phyloP scores from a whole-genome alignment of 2,888 invertebrate genomes.

The Drosophila algonquin region DNA sequence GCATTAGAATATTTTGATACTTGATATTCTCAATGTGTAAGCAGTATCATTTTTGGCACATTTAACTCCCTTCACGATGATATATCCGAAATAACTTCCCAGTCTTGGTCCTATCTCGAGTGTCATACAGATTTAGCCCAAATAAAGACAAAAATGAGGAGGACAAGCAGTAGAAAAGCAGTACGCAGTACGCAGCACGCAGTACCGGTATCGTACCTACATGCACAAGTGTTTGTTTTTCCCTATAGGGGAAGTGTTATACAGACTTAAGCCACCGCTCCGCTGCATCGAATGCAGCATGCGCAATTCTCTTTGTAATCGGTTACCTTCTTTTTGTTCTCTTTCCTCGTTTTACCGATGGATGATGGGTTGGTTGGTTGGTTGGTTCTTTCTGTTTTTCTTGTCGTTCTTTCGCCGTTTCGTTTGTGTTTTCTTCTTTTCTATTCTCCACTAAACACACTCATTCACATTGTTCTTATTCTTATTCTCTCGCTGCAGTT shows the following conservation, averaged over 20 bases:
- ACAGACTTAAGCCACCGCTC: neutral
- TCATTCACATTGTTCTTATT: constrained; percentile 2
- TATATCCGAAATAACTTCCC: neutral
- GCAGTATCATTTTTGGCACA: neutral
- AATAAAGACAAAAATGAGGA: neutral
- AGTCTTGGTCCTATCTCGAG: neutral
- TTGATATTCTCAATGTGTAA: neutral
- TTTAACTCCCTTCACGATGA: neutral
- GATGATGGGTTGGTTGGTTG: constrained; percentile 25
- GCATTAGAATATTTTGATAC: neutral
- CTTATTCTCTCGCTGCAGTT: constrained; percentile 1
- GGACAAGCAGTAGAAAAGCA: neutral
- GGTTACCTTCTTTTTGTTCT: constrained; percentile 12
- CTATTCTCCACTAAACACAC: constrained; percentile 1
- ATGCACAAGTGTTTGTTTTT: neutral
- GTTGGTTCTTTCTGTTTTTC: constrained; percentile 26
- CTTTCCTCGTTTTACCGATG: constrained; percentile 11
- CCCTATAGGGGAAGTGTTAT: neutral
- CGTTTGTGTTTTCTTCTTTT: constrained; percentile 14
- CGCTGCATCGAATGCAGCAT: neutral
- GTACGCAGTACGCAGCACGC: neutral
- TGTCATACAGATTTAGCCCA: neutral
- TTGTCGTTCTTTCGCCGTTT: neutral
- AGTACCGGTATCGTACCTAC: neutral
- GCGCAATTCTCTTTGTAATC: constrained; percentile 1